Percentiles rank a stretch among this genome's conserved stretches.
These are phyloP conservation scores for Diaprepes abbreviatus DNA, from an alignment of 2,888 invertebrate genomes.

Conservation along the genomic window DNA sequence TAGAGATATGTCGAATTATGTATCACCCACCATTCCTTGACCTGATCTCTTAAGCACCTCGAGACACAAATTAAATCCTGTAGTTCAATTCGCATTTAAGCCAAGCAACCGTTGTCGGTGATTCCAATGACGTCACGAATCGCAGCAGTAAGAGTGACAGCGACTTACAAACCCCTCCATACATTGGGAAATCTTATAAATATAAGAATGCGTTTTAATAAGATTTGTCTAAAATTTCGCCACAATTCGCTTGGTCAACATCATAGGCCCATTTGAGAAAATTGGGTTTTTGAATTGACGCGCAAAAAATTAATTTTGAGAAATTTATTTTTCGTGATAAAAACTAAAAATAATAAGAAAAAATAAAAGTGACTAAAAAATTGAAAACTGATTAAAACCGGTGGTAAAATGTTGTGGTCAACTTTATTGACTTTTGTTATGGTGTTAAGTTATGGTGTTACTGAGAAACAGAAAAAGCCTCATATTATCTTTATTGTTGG, in stretches of 20 bases:
- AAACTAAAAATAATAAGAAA: too few species aligned
- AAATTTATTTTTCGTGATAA: too few species aligned
- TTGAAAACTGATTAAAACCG: too few species aligned
- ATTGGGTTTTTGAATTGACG: slow-evolving; percentile 43
- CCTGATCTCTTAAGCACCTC: slow-evolving; percentile 3
- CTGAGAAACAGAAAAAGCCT: slow-evolving; percentile 63
- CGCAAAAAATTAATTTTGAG: too few species aligned
- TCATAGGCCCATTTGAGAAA: slow-evolving; percentile 39
- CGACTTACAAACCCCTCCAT: slow-evolving; percentile 30
- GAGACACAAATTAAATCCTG: slow-evolving; percentile 2
- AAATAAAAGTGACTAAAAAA: too few species aligned
- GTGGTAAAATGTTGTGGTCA: slow-evolving; percentile 34
- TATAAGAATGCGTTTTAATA: slow-evolving; percentile 31
- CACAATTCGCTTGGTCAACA: slow-evolving; percentile 33
- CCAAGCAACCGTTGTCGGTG: not conserved
- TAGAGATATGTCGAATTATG: not conserved
- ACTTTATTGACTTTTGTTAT: slow-evolving; percentile 16
- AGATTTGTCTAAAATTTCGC: slow-evolving; percentile 16
- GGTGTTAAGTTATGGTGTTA: slow-evolving; percentile 11
- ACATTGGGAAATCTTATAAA: slow-evolving; percentile 18
- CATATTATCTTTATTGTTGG: slow-evolving; percentile 84
- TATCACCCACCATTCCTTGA: slow-evolving; percentile 5
- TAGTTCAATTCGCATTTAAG: not conserved
- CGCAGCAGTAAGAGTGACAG: slow-evolving; percentile 15
- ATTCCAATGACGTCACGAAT: slow-evolving; percentile 9